A percentile compares a stretch with the other conserved stretches of the same genome.
Evolutionary conservation across 2,113 vertebrate genomes (phyloP).

Genomic region (Solea senegalensis): DNA sequence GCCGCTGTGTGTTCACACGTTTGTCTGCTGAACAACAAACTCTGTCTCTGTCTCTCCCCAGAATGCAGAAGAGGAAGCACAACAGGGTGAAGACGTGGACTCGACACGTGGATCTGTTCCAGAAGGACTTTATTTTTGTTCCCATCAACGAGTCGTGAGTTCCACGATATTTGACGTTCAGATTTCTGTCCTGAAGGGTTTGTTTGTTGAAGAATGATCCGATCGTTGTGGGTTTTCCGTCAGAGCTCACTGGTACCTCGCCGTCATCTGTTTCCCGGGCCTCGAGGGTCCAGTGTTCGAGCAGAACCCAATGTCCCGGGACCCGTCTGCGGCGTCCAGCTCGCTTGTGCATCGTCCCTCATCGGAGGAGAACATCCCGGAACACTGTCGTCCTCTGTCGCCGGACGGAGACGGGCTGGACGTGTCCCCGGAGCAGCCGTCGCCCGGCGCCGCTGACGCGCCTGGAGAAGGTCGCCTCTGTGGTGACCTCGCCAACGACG

Average conservation of each 20-base stretch:
- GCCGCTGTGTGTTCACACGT: background rate
- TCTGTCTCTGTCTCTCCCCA: constrained; percentile 49
- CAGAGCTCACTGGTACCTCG: constrained; percentile 99
- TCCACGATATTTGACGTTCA: background rate
- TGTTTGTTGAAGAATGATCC: background rate
- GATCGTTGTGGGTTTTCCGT: background rate
- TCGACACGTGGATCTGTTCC: constrained; percentile 96
- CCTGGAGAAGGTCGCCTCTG: constrained; percentile 50
- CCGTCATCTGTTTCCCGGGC: constrained; percentile 97
- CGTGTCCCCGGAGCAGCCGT: constrained; percentile 13
- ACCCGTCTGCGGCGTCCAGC: background rate
- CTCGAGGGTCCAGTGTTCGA: constrained; percentile 85
- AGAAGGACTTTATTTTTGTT: constrained; percentile 99
- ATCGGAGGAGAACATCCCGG: constrained; percentile 81
- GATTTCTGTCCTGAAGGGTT: background rate
- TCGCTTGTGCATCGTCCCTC: background rate
- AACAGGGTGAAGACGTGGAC: constrained; percentile 98
- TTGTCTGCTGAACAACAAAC: too few relatives aligned
- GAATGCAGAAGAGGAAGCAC: constrained; percentile 94
- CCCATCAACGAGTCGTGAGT: constrained; percentile 99
- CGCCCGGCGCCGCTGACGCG: constrained; percentile 70
- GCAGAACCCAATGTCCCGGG: constrained; percentile 86
- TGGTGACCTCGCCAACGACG: constrained; percentile 14
- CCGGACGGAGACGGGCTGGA: constrained; percentile 53
- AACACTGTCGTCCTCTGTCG: constrained; percentile 75